Conservation (phyloP, 37 sponge, comb jelly and placozoan genomes). For the Haliclona indistincta region DNA sequence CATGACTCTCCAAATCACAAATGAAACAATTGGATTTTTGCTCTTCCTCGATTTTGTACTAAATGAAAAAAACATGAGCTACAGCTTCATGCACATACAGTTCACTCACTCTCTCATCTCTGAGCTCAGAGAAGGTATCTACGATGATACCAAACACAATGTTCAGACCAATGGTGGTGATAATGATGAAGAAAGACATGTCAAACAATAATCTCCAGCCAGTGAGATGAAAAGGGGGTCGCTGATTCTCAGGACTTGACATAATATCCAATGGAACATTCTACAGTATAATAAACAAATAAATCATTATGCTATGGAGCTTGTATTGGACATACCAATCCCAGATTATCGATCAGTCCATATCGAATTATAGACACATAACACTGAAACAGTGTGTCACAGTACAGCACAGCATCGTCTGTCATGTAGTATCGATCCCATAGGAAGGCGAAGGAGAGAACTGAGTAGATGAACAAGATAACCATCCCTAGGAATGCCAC, state of each 20-base stretch:
- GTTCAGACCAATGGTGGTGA: slow-evolving; percentile 86
- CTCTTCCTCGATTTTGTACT: slow-evolving; percentile 34
- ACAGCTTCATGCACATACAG: not conserved
- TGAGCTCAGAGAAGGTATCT: slow-evolving; percentile 88
- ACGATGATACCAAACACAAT: slow-evolving; percentile 94
- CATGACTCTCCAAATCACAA: slow-evolving; percentile 57
- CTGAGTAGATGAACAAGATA: slow-evolving; percentile 66
- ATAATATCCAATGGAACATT: not conserved
- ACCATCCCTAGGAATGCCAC: slow-evolving; percentile 48
- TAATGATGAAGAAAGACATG: slow-evolving; percentile 86
- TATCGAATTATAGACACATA: slow-evolving; percentile 23
- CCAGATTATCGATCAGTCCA: slow-evolving; percentile 44
- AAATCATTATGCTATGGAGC: too few species aligned
- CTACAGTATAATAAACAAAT: not conserved
- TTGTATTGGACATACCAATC: too few species aligned
- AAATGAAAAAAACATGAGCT: not conserved
- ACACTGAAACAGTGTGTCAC: slow-evolving; percentile 49
- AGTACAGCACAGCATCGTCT: slow-evolving; percentile 29
- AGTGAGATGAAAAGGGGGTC: not conserved
- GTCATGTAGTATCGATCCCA: too few species aligned
- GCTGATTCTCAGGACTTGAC: not conserved
- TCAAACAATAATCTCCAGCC: slow-evolving; percentile 57
- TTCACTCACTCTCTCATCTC: slow-evolving; percentile 65
- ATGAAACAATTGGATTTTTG: slow-evolving; percentile 62
- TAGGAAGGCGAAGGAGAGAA: slow-evolving; percentile 49